Conservation (phyloP, 2,113 vertebrate species). For the Martes martes region DNA sequence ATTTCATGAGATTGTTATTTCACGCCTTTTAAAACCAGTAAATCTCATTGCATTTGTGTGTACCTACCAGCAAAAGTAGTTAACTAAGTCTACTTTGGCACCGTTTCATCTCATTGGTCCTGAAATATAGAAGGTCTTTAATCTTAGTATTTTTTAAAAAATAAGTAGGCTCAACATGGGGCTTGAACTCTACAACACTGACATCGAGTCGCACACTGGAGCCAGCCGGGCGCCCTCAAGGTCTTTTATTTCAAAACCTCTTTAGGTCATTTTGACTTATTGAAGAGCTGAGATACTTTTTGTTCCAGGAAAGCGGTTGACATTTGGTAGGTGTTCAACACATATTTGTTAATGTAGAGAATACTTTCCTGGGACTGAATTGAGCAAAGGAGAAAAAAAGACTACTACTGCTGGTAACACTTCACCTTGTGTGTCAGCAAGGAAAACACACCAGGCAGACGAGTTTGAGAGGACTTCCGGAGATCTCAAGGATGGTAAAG, state of each 20-base stretch:
- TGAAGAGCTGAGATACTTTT: not conserved
- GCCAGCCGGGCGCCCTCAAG: not conserved
- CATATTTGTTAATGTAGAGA: not conserved
- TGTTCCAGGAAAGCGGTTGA: not conserved
- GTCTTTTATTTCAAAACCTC: slow-evolving; percentile 33
- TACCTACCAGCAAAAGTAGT: not conserved
- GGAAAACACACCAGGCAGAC: not conserved
- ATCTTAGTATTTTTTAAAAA: not conserved
- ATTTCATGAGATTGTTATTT: not conserved
- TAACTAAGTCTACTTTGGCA: not conserved
- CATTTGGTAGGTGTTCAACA: not conserved
- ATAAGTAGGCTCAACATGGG: not conserved
- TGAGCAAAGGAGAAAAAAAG: not conserved
- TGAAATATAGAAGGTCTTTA: not conserved
- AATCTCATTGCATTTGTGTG: not conserved
- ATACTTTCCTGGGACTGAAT: not conserved
- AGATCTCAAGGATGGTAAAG: not conserved
- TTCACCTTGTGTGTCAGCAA: not conserved
- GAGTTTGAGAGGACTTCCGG: not conserved
- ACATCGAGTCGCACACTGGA: not conserved
- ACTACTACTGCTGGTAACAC: not conserved
- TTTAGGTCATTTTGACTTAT: not conserved
- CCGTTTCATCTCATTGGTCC: not conserved
- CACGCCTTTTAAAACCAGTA: not conserved
- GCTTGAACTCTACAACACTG: not conserved